Evolutionary conservation across 2,797 vertebrate genomes (phyloP).

Genomic region (Karalla daura): DNA sequence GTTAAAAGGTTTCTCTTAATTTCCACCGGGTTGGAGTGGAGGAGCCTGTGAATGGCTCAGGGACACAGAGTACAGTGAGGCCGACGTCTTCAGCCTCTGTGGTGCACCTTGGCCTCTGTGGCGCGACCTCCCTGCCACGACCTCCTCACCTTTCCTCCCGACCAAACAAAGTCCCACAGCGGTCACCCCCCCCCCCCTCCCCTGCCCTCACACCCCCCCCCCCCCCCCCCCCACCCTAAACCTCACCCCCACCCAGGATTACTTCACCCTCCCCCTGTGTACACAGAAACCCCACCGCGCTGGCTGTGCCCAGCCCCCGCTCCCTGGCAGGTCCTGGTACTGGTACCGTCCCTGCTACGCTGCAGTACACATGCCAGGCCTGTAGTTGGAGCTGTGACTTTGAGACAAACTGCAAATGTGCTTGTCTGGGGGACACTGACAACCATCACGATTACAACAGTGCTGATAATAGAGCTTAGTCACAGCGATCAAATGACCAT

Average conservation of each 20-base stretch:
- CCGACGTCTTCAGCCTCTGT: constrained; percentile 60
- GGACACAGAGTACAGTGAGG: constrained; percentile 56
- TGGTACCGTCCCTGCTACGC: no score
- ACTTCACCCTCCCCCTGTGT: constrained; percentile 68
- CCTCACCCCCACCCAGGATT: constrained; percentile 53
- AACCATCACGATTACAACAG: no score
- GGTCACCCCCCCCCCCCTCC: constrained; percentile 43
- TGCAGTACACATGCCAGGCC: no score
- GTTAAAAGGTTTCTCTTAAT: constrained; percentile 13
- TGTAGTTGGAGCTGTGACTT: no score
- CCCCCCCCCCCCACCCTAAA: constrained; percentile 42
- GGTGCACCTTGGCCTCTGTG: constrained; percentile 68
- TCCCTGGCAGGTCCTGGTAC: no score
- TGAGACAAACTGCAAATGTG: no score
- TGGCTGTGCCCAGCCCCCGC: constrained; percentile 40
- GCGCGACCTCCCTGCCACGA: constrained; percentile 87
- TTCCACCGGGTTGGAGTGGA: constrained; percentile 28
- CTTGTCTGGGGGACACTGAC: no score
- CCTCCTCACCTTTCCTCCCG: constrained; percentile 87
- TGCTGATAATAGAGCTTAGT: no score
- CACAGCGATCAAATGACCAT: no score
- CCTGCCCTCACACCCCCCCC: constrained; percentile 29
- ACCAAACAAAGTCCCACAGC: constrained; percentile 83
- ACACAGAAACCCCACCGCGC: constrained; percentile 61
- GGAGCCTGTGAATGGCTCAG: constrained; percentile 45